Evolutionary conservation across 1,140 invertebrate genomes (phyloP).

Genomic region (Asbolus verrucosus): DNA sequence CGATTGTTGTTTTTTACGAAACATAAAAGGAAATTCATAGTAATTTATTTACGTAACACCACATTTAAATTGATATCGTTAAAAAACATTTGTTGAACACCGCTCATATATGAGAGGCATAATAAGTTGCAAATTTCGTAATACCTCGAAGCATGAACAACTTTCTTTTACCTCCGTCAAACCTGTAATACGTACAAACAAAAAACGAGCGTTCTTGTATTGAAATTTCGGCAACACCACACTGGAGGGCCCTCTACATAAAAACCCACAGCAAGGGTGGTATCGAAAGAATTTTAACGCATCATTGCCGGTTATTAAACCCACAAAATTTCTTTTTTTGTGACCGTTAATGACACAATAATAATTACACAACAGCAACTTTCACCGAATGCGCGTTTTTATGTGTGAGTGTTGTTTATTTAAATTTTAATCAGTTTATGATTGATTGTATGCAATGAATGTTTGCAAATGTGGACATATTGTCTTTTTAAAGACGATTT

Average conservation of each 20-base stretch:
- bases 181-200: conserved; percentile 14
- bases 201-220: conserved; percentile 1
- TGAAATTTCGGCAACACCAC: conserved; percentile 3
- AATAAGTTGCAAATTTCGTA: conserved; percentile 49
- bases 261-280: not conserved
- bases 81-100: conserved; percentile 39
- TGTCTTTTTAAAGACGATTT: too few relatives aligned
- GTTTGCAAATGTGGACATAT: not conserved
- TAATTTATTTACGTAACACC: conserved; percentile 44
- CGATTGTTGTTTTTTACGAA: conserved; percentile 39
- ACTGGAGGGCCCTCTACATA: not conserved
- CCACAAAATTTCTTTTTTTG: conserved; percentile 34
- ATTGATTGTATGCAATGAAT: conserved; percentile 34
- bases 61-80: conserved; percentile 43
- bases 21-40: conserved; percentile 42
- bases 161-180: conserved; percentile 46
- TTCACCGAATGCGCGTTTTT: conserved; percentile 47
- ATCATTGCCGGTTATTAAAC: conserved; percentile 36
- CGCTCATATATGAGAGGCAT: conserved; percentile 45
- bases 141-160: conserved; percentile 42
- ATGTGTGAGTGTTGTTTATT: conserved; percentile 38
- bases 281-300: conserved; percentile 21
- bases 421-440: conserved; percentile 46
- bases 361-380: conserved; percentile 47
- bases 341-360: conserved; percentile 45